Conservation (phyloP, 2,888 invertebrate species). For the Lycophotia porphyrea region DNA sequence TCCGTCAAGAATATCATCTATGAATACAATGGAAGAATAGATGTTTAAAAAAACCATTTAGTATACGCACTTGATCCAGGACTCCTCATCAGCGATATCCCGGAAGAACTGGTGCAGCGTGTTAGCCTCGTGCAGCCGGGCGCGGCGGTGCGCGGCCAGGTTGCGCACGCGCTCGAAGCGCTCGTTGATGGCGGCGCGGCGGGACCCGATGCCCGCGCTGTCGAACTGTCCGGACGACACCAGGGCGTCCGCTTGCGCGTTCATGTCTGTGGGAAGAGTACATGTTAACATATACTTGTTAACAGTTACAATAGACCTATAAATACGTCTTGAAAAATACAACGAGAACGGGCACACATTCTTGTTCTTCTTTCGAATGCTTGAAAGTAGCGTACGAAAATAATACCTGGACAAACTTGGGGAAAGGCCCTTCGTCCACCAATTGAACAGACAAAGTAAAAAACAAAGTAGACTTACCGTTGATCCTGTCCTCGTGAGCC, state of each 20-base stretch:
- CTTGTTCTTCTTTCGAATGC: background rate
- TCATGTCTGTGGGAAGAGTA: slow-evolving; percentile 92
- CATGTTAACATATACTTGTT: background rate
- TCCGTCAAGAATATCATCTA: no score
- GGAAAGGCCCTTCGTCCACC: background rate
- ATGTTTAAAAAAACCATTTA: no score
- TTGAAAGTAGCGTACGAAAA: background rate
- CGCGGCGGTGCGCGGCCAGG: slow-evolving; percentile 97
- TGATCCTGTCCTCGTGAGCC: slow-evolving; percentile 98
- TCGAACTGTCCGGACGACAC: slow-evolving; percentile 99
- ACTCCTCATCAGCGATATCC: slow-evolving; percentile 99
- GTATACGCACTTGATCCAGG: no score
- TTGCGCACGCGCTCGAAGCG: slow-evolving; percentile 98
- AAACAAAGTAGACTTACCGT: slow-evolving; percentile 88
- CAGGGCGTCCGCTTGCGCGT: slow-evolving; percentile 98
- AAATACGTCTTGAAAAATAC: background rate
- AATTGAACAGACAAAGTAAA: background rate
- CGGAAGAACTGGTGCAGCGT: slow-evolving; percentile 99
- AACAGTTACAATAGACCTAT: background rate
- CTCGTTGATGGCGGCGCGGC: slow-evolving; percentile 98
- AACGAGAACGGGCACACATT: background rate
- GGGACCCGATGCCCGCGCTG: slow-evolving; percentile 98
- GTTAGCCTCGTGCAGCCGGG: slow-evolving; percentile 98
- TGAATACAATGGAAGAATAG: no score
- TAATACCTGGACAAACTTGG: background rate